phyloP scores from a whole-genome alignment of 2,113 vertebrate genomes.

The Onychostoma macrolepis region DNA sequence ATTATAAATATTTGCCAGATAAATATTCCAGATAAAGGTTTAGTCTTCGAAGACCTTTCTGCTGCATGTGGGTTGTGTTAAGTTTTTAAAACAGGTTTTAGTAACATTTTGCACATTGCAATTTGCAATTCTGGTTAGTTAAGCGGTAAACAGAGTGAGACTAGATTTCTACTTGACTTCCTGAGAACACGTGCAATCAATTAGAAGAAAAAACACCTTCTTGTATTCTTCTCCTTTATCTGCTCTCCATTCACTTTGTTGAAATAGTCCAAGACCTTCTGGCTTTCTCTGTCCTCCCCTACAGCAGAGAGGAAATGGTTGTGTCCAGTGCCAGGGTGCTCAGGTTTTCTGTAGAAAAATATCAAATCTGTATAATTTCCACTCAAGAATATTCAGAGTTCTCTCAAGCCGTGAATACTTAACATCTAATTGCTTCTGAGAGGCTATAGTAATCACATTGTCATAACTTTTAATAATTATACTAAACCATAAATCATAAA shows the following conservation, averaged over 20 bases:
- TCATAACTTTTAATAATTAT: not conserved
- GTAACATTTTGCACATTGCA: not conserved
- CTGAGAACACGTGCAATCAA: not conserved
- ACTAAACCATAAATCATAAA: not conserved
- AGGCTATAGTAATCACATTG: not conserved
- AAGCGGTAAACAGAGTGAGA: not conserved
- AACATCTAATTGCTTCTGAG: not conserved
- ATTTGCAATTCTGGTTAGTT: not conserved
- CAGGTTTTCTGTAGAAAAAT: not conserved
- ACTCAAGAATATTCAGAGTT: not conserved
- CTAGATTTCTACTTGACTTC: not conserved
- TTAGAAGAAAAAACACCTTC: not conserved
- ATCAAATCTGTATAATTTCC: not conserved
- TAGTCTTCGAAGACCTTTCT: not conserved
- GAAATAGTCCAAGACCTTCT: not conserved
- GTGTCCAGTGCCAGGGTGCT: not conserved
- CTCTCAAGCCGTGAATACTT: not conserved
- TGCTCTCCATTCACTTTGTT: not conserved
- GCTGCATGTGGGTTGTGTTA: not conserved
- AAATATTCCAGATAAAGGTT: not conserved
- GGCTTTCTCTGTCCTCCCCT: not conserved
- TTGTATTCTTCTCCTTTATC: not conserved
- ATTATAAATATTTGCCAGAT: not conserved
- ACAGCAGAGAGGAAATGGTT: not conserved
- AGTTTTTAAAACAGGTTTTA: not conserved